Base-by-base conservation (phyloP, 2,888 invertebrate species). In the Limnephilus marmoratus region DNA sequence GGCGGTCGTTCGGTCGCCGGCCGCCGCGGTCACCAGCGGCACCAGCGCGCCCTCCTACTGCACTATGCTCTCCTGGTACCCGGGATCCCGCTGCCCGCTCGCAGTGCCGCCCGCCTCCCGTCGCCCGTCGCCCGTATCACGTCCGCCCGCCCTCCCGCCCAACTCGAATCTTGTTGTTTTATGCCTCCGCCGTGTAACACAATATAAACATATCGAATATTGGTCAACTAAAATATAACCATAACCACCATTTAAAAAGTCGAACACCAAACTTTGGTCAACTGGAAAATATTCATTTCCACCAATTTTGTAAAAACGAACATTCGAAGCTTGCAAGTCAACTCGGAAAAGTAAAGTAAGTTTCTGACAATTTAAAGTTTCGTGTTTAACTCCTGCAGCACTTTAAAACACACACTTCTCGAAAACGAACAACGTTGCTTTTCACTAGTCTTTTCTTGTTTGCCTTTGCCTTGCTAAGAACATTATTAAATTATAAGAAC, bases 91-190 rank as follows among this genome's bases (percentile, higher is more conserved):
- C 86, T n/a, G 24, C 45, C 29, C 86, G 86, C 86, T n/a, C 68
- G 81, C 81, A 81, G 90, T 53, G 41, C 90, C 81, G 81, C 90
- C 90, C 45, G 90, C 90, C 37, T 68, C 82, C 49, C 15, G 4
- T 13, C 82, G 13, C 82, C 31, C 29, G 29, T 68, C 68, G 88
- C 34, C 86, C 18, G 41, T 82, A 18, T 68, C 82, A 82, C 87
- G 68, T 68, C 88, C 68, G 88, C 82, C 86, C 34, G 41, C 37
- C 81, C 31, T 18, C 15, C 31, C 82, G 31, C 82, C 31, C 29
- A 15, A 7, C 82, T 15, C 82, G 31, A 15, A 15, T 13, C 82
- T 12, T 13, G 13, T 83, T 83, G 68, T 83, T 83, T 83, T 31
- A 34, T 31, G 37, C 37, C 83, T 24, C 83, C 83, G 34, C 83